These are phyloP conservation scores for Lingula anatina DNA, from an alignment of 2,888 invertebrate genomes.

Conservation along the genomic window DNA sequence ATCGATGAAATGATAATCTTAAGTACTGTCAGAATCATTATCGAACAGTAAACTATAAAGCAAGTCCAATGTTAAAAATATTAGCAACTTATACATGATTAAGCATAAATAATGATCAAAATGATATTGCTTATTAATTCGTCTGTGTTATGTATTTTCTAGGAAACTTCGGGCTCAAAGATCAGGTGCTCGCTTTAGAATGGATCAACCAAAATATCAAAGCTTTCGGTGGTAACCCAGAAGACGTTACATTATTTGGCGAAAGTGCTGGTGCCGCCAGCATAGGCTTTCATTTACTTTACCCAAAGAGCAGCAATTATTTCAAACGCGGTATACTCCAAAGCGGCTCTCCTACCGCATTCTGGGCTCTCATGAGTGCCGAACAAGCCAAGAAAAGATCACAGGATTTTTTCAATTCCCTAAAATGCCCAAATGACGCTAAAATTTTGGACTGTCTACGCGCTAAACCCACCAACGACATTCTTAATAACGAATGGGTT, in stretches of 20 bases:
- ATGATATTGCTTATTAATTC: too few species aligned
- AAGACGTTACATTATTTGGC: constrained; percentile 87
- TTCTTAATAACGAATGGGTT: constrained; percentile 17
- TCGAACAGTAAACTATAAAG: too few species aligned
- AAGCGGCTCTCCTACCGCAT: constrained; percentile 82
- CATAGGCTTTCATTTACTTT: constrained; percentile 68
- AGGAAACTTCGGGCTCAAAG: constrained; percentile 87
- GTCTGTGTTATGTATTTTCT: not conserved
- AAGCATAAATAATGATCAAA: too few species aligned
- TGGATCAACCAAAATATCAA: constrained; percentile 36
- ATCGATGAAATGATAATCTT: constrained; percentile 53
- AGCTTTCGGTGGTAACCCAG: constrained; percentile 65
- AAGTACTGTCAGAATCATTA: too few species aligned
- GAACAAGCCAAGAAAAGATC: constrained; percentile 73
- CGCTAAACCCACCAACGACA: constrained; percentile 5
- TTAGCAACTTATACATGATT: too few species aligned
- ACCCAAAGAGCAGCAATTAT: constrained; percentile 79
- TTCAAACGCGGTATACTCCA: constrained; percentile 77
- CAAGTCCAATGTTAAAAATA: too few species aligned
- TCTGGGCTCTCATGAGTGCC: constrained; percentile 82
- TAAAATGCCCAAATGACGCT: constrained; percentile 15
- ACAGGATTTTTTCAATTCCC: constrained; percentile 43
- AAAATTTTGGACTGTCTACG: constrained; percentile 17
- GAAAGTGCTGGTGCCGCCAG: constrained; percentile 91
- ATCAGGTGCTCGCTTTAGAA: constrained; percentile 79